phyloP scores from a whole-genome alignment of 2,888 invertebrate genomes.

The Falcaria lacertinaria region DNA sequence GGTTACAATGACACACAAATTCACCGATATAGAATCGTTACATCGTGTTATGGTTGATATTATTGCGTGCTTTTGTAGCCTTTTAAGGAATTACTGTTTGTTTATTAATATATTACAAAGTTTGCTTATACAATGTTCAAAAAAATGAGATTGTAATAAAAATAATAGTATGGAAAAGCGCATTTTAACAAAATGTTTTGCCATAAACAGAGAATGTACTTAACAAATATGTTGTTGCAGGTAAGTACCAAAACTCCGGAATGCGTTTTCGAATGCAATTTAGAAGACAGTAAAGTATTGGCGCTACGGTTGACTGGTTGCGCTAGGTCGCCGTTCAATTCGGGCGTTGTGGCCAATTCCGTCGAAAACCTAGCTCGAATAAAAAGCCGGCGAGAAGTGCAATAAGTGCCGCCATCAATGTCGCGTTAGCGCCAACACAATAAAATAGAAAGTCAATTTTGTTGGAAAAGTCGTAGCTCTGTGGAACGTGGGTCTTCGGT shows the following conservation, averaged over 20 bases:
- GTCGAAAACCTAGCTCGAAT: conserved; percentile 37
- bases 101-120: too few relatives aligned
- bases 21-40: conserved; percentile 20
- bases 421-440: conserved; percentile 72
- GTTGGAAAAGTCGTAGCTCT: conserved; percentile 35
- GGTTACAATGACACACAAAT: conserved; percentile 21
- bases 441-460: conserved; percentile 72
- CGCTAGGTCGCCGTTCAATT: conserved; percentile 45
- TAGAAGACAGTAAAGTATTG: conserved; percentile 24
- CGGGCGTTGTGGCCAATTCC: conserved; percentile 43
- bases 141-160: too few relatives aligned
- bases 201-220: too few relatives aligned
- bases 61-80: conserved; percentile 5
- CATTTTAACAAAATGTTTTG: too few relatives aligned
- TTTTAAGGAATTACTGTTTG: conserved; percentile 11
- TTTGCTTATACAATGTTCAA: too few relatives aligned
- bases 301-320: conserved; percentile 23
- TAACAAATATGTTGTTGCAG: conserved; percentile 34
- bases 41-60: neutral
- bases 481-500: neutral
- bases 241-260: conserved; percentile 31
- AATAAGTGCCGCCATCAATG: conserved; percentile 74
- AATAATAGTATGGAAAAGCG: too few relatives aligned
- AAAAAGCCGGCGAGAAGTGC: conserved; percentile 59
- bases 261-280: conserved; percentile 3